phyloP scores from a whole-genome alignment of 92 coral and sea anemone species.

The Parazoanthus atlanticus region DNA sequence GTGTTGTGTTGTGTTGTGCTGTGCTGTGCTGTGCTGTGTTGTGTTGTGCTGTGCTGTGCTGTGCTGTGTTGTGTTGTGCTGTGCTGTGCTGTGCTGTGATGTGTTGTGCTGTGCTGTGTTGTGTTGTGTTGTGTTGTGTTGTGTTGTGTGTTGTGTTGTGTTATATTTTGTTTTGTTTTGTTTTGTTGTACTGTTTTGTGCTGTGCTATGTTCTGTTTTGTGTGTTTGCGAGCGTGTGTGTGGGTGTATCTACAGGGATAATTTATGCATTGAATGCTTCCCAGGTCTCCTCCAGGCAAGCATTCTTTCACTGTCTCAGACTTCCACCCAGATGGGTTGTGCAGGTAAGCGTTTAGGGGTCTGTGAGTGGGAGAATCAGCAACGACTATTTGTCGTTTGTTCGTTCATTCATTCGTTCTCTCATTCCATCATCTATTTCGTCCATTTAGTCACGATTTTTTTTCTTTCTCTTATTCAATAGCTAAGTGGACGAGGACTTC shows the following conservation, averaged over 20 bases:
- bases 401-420: background rate
- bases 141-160: background rate
- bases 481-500: no score
- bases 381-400: background rate
- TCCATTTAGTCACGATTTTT: no score
- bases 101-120: background rate
- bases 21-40: background rate
- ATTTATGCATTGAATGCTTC: background rate
- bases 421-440: background rate
- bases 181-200: background rate
- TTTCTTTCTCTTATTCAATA: no score
- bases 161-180: background rate
- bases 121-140: background rate
- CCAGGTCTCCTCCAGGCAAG: constrained; percentile 70
- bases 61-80: background rate
- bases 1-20: no score
- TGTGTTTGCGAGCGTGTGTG: background rate
- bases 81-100: background rate
- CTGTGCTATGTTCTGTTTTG: background rate
- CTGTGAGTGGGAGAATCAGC: background rate
- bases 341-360: constrained; percentile 55
- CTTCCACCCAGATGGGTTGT: constrained; percentile 85
- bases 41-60: background rate
- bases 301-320: constrained; percentile 79
- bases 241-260: background rate